These are phyloP conservation scores for Danio tinwini DNA, from an alignment of 2,797 vertebrate genomes.

Conservation along the genomic window DNA sequence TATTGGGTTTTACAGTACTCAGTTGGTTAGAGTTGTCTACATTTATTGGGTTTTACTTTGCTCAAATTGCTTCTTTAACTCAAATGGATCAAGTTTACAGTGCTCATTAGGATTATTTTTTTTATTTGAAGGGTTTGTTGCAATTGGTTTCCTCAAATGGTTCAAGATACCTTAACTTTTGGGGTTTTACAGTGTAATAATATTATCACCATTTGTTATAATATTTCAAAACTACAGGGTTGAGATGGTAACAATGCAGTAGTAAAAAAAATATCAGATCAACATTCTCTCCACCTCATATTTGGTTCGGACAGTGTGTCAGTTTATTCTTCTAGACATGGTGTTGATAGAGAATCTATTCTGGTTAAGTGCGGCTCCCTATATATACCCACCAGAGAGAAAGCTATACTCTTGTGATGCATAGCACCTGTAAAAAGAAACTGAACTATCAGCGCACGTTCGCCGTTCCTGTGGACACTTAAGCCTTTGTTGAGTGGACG, in stretches of 20 bases:
- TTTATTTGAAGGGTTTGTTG: no score
- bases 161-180: no score
- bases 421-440: conserved; percentile 37
- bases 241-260: not conserved
- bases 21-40: no score
- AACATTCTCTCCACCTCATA: not conserved
- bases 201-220: not conserved
- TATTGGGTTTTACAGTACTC: no score
- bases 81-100: no score
- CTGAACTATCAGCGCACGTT: conserved; percentile 10
- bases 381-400: conserved; percentile 19
- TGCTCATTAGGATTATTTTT: no score
- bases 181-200: no score
- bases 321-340: conserved; percentile 58
- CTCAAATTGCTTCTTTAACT: no score
- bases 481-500: conserved; percentile 46
- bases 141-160: no score
- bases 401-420: conserved; percentile 28
- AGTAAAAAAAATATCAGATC: conserved; percentile 14
- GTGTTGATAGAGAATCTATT: conserved; percentile 56
- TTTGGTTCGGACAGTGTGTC: conserved; percentile 7
- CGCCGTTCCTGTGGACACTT: conserved; percentile 30
- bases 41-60: no score
- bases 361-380: conserved; percentile 6
- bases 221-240: not conserved